Evolutionary conservation across 2,797 vertebrate genomes (phyloP).

Genomic region (Pampus argenteus): DNA sequence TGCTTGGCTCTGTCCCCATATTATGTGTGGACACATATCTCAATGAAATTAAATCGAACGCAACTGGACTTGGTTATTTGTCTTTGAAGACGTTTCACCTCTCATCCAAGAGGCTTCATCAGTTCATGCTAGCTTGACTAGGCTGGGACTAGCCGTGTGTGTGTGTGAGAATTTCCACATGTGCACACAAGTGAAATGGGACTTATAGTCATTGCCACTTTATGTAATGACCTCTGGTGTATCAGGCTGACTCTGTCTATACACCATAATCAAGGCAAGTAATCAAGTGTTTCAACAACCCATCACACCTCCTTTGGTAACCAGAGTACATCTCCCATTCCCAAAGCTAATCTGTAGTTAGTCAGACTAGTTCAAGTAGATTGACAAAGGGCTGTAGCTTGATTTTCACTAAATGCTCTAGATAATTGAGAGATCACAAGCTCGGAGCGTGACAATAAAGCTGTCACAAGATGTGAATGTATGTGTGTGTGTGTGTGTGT

Average conservation of each 20-base stretch:
- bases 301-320: slow-evolving; percentile 28
- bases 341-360: slow-evolving; percentile 69
- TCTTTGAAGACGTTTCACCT: no score
- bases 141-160: no score
- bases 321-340: slow-evolving; percentile 39
- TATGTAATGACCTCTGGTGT: slow-evolving; percentile 36
- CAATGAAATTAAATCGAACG: no score
- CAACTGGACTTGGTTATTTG: no score
- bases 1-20: slow-evolving; percentile 23
- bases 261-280: slow-evolving; percentile 34
- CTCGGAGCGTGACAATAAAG: slow-evolving; percentile 24
- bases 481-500: slow-evolving; percentile 14
- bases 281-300: slow-evolving; percentile 49
- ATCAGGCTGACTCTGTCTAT: slow-evolving; percentile 23
- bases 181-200: slow-evolving; percentile 20
- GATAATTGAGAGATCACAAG: slow-evolving; percentile 50
- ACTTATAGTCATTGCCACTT: slow-evolving; percentile 13
- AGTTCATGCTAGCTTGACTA: no score
- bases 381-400: slow-evolving; percentile 26
- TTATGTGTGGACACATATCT: slow-evolving; percentile 23
- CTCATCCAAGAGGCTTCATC: no score
- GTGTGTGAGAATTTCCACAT: slow-evolving; percentile 22
- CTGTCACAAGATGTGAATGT: slow-evolving; percentile 14
- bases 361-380: slow-evolving; percentile 44
- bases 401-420: slow-evolving; percentile 29